A percentile compares a stretch with the other conserved stretches of the same genome.
Evolutionary conservation across 2,797 vertebrate genomes (phyloP).

Genomic region (Eospalax fontanierii): DNA sequence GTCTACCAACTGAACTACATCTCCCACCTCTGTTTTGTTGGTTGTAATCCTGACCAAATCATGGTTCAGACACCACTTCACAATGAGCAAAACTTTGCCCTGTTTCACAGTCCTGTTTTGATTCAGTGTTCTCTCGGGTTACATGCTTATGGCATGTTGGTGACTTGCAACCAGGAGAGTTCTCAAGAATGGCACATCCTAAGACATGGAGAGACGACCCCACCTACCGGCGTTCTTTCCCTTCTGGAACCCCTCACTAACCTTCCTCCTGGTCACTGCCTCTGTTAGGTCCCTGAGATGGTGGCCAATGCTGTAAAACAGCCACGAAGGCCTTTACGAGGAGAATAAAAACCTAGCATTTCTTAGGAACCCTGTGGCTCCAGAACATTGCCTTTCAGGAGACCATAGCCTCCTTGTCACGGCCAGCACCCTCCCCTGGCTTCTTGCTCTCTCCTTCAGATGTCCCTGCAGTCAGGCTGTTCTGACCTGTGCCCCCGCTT

Average conservation of each 20-base stretch:
- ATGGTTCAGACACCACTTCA: background rate
- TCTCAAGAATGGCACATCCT: background rate
- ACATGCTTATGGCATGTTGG: background rate
- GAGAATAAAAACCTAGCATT: no score
- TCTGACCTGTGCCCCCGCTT: no score
- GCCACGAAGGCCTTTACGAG: no score
- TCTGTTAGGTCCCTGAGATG: no score
- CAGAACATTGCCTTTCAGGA: no score
- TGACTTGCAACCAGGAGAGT: background rate
- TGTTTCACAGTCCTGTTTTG: background rate
- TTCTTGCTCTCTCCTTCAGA: no score
- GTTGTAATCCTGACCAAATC: background rate
- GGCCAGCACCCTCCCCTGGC: no score
- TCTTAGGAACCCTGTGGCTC: no score
- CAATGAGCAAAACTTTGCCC: background rate
- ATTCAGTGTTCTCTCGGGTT: background rate
- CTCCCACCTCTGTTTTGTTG: background rate
- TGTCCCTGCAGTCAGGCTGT: no score
- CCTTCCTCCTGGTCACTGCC: background rate
- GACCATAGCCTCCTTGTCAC: no score
- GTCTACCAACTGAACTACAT: background rate
- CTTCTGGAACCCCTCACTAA: rapidly evolving
- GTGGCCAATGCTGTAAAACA: no score
- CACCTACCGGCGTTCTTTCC: background rate
- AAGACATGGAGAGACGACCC: background rate